Evolutionary conservation across 2,797 vertebrate species (phyloP).

Genomic region (Poeciliopsis infans): DNA sequence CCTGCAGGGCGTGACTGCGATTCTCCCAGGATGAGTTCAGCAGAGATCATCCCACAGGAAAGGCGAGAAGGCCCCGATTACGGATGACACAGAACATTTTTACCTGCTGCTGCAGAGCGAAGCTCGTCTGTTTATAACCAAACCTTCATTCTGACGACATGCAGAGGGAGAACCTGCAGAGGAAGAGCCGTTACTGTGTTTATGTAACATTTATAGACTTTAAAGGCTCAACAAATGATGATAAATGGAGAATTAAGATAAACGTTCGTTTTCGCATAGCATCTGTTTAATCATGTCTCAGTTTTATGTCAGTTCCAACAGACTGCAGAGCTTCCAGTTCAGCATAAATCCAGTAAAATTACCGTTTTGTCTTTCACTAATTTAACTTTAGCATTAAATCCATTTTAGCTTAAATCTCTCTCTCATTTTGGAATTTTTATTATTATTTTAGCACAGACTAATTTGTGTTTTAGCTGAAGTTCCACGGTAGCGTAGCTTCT

Average conservation of each 20-base stretch:
- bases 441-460: not conserved
- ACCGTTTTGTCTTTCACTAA: no score
- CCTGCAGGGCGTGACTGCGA: constrained; percentile 11
- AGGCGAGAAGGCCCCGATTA: not conserved
- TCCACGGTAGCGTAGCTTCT: no score
- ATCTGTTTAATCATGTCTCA: not conserved
- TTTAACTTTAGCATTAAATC: no score
- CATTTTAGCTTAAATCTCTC: no score
- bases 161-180: no score
- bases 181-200: not conserved
- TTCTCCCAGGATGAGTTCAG: constrained; percentile 1
- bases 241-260: not conserved
- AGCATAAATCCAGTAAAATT: no score
- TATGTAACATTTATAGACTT: no score
- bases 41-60: constrained; percentile 3
- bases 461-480: no score
- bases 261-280: not conserved
- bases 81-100: not conserved
- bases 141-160: not conserved
- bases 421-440: not conserved
- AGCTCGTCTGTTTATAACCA: not conserved
- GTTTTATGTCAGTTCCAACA: not conserved
- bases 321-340: not conserved
- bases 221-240: not conserved
- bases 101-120: not conserved